These are phyloP conservation scores for Tapirus terrestris DNA, from an alignment of 2,113 vertebrate species.

Conservation along the genomic window DNA sequence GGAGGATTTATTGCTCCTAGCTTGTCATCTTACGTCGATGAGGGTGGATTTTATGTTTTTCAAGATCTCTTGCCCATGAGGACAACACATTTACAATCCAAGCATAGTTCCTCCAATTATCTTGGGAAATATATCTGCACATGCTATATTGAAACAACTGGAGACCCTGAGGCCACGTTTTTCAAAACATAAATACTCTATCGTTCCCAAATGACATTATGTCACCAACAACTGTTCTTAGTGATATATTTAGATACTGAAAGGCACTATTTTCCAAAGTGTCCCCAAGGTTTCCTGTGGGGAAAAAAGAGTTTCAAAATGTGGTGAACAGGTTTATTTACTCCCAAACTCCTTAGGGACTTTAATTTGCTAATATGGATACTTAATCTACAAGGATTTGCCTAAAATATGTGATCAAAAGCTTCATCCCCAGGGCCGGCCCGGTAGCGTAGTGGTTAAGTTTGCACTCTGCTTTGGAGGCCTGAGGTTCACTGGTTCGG, in stretches of 20 bases:
- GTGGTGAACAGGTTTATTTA: background rate
- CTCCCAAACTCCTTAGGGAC: background rate
- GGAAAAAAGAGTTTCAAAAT: background rate
- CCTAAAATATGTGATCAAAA: constrained; percentile 1
- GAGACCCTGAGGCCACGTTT: background rate
- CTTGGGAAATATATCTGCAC: constrained; percentile 55
- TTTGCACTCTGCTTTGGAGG: too few relatives aligned
- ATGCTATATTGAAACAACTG: constrained; percentile 47
- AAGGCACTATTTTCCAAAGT: background rate
- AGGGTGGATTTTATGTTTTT: constrained; percentile 63
- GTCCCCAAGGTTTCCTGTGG: background rate
- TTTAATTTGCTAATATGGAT: background rate
- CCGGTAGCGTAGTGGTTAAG: too few relatives aligned
- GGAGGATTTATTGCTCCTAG: constrained; percentile 42
- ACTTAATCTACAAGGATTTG: background rate
- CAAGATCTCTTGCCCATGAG: constrained; percentile 21
- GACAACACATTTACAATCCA: constrained; percentile 64
- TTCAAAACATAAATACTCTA: background rate
- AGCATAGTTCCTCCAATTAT: background rate
- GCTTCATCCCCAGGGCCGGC: background rate
- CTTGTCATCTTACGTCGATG: constrained; percentile 3
- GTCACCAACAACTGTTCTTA: background rate
- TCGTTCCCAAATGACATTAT: constrained; percentile 16
- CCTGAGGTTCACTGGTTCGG: too few relatives aligned
- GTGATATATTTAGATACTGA: background rate